Base-by-base conservation (phyloP, 1,140 invertebrate genomes). In the Nephila pilipes region DNA sequence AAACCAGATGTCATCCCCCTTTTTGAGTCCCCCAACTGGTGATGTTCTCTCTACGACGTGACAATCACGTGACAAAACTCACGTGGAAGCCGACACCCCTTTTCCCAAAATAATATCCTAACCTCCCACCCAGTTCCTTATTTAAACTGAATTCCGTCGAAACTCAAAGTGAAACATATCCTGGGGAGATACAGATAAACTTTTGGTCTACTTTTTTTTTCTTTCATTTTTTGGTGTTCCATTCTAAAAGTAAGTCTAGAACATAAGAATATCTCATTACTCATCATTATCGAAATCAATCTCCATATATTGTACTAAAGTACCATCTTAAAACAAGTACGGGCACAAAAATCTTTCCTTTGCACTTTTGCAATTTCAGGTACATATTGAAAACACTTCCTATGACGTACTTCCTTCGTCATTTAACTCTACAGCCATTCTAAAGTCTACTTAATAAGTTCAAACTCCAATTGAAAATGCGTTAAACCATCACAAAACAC, bases 11-110 rank as follows among this genome's bases (percentile, higher is more conserved):
- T 92, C 90, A 85, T 32, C 80, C 80, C 58, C 38, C 57, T 22
- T 60, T 29, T 12, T 32, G 25, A 14, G 18, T 14, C 75, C 29
- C 36, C n/a, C 58, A n/a, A 14, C 38, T 60, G 32, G 60, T 79
- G 63, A 79, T 79, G 46, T 54, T 89, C 65, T 79, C 75, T 60
- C n/a, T 81, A 60, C 79, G 75, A 60, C 89, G 36, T 92, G 90
- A 92, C 90, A 92, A 85, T 92, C 90, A 92, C 90, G 90, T 92
- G 90, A 92, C 90, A 85, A 85, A 69, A 57, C 58, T 92, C 89
- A 92, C 81, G 90, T 92, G 90, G 81, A 75, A 85, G 55, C 29
- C 88, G 55, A 90, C 87, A 88, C 69, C 79, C 81, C 58, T 85
- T n/a, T 65, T 46, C 81, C 63, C n/a, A 92, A 92, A 92, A 92